Percentiles rank a stretch among this genome's conserved stretches.
These are phyloP conservation scores for Heliornis fulica DNA, from an alignment of 2,113 vertebrate genomes.

Conservation along the genomic window DNA sequence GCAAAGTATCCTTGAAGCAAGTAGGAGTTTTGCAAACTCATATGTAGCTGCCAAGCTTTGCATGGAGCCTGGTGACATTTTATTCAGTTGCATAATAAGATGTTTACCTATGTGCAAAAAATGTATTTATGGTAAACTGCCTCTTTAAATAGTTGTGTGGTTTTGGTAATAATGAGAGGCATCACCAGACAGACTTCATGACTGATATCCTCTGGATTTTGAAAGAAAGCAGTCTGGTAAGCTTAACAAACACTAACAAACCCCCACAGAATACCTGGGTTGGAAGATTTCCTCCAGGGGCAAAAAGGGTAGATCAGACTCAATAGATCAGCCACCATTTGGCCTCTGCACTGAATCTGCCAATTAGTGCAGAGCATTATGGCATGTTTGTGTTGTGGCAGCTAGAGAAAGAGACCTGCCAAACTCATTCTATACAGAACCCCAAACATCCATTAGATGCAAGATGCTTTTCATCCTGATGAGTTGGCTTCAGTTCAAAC, in stretches of 20 bases:
- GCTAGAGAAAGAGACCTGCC: conserved; percentile 57
- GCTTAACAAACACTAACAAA: conserved; percentile 32
- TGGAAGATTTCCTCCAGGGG: conserved; percentile 46
- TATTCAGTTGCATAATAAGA: conserved; percentile 1
- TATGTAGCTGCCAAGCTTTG: background rate
- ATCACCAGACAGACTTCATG: background rate
- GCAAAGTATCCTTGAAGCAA: background rate
- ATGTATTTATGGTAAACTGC: background rate
- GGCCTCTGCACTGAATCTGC: conserved; percentile 49
- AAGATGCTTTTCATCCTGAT: conserved; percentile 66
- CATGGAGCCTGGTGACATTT: background rate
- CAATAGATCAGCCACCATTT: conserved; percentile 55
- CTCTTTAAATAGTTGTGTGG: background rate
- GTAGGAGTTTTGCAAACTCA: background rate
- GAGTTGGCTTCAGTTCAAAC: conserved; percentile 60
- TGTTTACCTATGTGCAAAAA: conserved; percentile 2
- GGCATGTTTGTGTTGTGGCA: conserved; percentile 59
- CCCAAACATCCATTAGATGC: conserved; percentile 62
- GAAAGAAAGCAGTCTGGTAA: background rate
- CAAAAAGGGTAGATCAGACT: conserved; percentile 32
- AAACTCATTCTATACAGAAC: conserved; percentile 66
- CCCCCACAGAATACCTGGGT: background rate
- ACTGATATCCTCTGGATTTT: background rate
- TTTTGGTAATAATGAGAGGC: background rate
- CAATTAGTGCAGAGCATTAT: conserved; percentile 56